Conservation (phyloP, 1,140 invertebrate genomes). For the Drosophila nigromelanica region DNA sequence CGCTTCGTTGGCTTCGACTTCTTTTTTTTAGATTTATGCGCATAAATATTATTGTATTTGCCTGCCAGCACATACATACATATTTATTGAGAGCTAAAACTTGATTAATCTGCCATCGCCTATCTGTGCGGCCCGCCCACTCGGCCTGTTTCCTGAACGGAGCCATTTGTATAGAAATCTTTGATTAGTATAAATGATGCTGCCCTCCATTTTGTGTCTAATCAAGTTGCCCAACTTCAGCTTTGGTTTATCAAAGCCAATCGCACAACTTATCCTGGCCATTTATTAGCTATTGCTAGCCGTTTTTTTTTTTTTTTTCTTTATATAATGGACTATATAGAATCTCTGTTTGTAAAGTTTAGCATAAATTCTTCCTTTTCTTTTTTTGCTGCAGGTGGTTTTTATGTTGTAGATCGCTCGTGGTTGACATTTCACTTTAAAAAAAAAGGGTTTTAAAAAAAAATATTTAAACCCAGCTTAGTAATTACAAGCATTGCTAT, state of each 20-base stretch:
- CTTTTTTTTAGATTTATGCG: slow-evolving; percentile 58
- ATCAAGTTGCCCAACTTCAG: slow-evolving; percentile 57
- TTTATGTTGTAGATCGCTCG: no score
- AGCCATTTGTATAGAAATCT: slow-evolving; percentile 72
- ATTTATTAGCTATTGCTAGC: slow-evolving; percentile 7
- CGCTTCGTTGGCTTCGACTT: slow-evolving; percentile 10
- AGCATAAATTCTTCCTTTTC: no score
- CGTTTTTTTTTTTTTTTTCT: neutral
- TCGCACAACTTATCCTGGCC: slow-evolving; percentile 1
- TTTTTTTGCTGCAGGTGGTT: no score
- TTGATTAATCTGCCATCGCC: slow-evolving; percentile 65
- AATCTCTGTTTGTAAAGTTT: no score
- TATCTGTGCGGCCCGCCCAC: slow-evolving; percentile 9
- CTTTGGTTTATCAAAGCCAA: slow-evolving; percentile 9
- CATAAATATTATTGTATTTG: slow-evolving; percentile 54
- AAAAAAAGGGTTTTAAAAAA: no score
- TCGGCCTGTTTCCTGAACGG: slow-evolving; percentile 25
- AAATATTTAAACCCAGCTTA: no score
- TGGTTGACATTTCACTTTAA: no score
- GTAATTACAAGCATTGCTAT: no score
- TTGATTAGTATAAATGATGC: slow-evolving; percentile 78
- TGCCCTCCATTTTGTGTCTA: slow-evolving; percentile 40
- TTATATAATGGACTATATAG: no score
- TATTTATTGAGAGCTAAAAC: slow-evolving; percentile 65
- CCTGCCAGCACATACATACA: slow-evolving; percentile 34